Evolutionary conservation across 2,113 vertebrate species (phyloP).

Genomic region (Aleadryas rufinucha): DNA sequence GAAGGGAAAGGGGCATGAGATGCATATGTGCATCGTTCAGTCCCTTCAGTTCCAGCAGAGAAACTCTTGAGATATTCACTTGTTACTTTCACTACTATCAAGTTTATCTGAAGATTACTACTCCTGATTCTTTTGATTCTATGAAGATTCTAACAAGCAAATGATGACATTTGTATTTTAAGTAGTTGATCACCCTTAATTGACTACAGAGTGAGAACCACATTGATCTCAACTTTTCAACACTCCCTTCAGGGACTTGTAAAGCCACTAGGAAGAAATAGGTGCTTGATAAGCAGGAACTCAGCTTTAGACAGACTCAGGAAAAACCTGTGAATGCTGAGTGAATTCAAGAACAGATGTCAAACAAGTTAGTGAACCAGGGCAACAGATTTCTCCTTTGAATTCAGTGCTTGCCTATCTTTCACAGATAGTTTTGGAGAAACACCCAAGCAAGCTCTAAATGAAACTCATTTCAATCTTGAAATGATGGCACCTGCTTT

Average conservation of each 20-base stretch:
- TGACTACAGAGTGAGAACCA: neutral
- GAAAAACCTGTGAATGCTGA: neutral
- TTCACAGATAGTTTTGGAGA: neutral
- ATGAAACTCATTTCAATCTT: neutral
- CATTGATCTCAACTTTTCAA: neutral
- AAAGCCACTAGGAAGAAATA: neutral
- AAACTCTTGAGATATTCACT: neutral
- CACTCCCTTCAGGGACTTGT: neutral
- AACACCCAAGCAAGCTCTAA: neutral
- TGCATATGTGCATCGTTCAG: accelerated
- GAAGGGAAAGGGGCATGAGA: neutral
- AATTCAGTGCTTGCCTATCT: neutral
- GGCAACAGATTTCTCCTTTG: neutral
- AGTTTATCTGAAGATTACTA: neutral
- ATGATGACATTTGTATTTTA: neutral
- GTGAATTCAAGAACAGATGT: neutral
- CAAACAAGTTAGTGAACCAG: neutral
- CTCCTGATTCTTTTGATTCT: neutral
- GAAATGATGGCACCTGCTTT: neutral
- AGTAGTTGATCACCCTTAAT: neutral
- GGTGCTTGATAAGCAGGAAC: neutral
- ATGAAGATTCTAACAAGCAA: neutral
- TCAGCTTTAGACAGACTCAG: neutral
- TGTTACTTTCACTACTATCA: neutral
- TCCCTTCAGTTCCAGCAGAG: neutral